A percentile compares a stretch with the other conserved stretches of the same genome.
Evolutionary conservation across 2,888 invertebrate species (phyloP).

Genomic region (Dynastes hyllus): DNA sequence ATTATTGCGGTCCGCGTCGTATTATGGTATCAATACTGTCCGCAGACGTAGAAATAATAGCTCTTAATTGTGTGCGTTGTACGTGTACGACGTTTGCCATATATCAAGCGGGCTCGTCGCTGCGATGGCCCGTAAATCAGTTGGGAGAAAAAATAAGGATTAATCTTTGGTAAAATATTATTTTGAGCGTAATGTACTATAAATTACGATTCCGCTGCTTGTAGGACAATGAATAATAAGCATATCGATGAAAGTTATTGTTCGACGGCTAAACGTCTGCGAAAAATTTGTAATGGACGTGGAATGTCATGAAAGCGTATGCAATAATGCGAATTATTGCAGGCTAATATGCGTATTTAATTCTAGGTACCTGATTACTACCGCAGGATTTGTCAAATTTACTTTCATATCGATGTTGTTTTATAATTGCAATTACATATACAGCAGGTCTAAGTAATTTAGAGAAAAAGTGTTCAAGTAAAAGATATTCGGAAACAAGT

Average conservation of each 20-base stretch:
- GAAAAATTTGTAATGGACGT: not conserved
- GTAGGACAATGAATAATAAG: conserved; percentile 13
- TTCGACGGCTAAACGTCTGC: not conserved
- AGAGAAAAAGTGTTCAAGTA: too few species aligned
- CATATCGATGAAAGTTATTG: conserved; percentile 1
- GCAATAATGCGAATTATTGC: too few species aligned
- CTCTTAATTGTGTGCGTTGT: not conserved
- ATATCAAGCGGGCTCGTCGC: conserved; percentile 22
- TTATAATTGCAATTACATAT: too few species aligned
- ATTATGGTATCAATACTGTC: not conserved
- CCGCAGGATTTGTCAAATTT: too few species aligned
- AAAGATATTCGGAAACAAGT: too few species aligned
- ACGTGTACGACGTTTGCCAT: not conserved
- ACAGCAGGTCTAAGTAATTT: too few species aligned
- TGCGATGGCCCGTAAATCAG: conserved; percentile 24
- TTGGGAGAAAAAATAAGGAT: conserved; percentile 11
- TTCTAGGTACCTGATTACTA: too few species aligned
- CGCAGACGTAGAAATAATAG: conserved; percentile 16
- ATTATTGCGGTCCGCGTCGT: not conserved
- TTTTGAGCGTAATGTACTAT: conserved; percentile 29
- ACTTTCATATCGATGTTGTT: too few species aligned
- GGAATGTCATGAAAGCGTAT: not conserved
- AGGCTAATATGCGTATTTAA: too few species aligned
- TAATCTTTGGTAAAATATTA: conserved; percentile 37
- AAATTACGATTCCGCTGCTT: conserved; percentile 26